A percentile compares a stretch with the other conserved stretches of the same genome.
Evolutionary conservation across 30 jellyfish, hydroid and myxozoan species (phyloP).

Genomic region (Rhopilema esculentum): DNA sequence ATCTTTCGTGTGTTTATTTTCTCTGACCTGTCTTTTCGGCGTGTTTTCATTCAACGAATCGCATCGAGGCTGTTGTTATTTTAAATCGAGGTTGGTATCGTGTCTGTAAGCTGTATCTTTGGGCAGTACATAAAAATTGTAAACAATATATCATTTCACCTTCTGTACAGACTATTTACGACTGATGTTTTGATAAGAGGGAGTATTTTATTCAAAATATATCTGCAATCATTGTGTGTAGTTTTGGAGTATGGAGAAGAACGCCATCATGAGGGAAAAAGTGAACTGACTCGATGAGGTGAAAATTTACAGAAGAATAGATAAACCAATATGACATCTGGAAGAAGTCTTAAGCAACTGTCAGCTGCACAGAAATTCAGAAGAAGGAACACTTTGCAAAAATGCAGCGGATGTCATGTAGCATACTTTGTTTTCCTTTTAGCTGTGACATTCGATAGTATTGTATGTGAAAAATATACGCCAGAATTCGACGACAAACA

Average conservation of each 20-base stretch:
- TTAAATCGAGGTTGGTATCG: neutral
- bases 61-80: neutral
- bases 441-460: neutral
- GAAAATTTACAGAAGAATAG: neutral
- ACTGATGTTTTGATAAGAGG: neutral
- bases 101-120: neutral
- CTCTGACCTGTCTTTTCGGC: neutral
- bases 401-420: neutral
- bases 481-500: constrained; percentile 66
- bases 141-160: neutral
- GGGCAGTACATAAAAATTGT: too few relatives aligned
- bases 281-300: too few relatives aligned
- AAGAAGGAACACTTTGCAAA: neutral
- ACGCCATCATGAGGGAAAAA: neutral
- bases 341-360: neutral
- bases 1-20: neutral
- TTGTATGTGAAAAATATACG: constrained; percentile 37
- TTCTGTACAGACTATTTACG: neutral
- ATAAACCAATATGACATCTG: neutral
- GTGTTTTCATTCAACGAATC: neutral
- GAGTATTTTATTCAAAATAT: neutral
- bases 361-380: neutral
- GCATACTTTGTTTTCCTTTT: neutral
- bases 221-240: too few relatives aligned
- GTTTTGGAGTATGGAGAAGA: neutral